Percentiles rank a stretch among this genome's conserved stretches.
Evolutionary conservation across 2,888 invertebrate genomes (phyloP).

Genomic region (Hydrotaea diabolus): DNA sequence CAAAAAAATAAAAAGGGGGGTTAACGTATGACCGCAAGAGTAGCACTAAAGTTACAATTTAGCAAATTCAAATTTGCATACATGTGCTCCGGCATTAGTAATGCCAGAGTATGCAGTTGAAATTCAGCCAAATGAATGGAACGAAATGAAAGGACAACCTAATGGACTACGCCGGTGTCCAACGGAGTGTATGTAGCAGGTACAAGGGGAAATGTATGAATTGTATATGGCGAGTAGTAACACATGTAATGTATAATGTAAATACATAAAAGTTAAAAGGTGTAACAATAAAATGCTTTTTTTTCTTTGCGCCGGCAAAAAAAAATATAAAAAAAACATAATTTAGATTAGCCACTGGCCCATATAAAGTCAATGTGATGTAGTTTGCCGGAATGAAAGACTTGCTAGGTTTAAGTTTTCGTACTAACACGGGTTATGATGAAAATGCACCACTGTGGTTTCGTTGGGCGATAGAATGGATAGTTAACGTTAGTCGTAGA

Average conservation of each 20-base stretch:
- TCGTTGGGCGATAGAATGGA: too few species aligned
- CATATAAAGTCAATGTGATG: constrained; percentile 15
- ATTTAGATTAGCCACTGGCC: constrained; percentile 40
- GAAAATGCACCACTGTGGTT: too few species aligned
- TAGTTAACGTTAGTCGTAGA: too few species aligned
- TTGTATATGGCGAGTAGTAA: constrained; percentile 36
- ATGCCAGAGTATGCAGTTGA: neutral
- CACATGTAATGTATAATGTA: constrained; percentile 59
- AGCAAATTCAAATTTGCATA: constrained; percentile 38
- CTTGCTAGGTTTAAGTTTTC: constrained; percentile 20
- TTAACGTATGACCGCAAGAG: constrained; percentile 55
- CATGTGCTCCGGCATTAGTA: neutral
- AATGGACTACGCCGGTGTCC: constrained; percentile 24
- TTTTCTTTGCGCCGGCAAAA: constrained; percentile 9
- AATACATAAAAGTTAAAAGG: constrained; percentile 63
- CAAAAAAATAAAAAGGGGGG: constrained; percentile 28
- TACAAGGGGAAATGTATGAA: constrained; percentile 28
- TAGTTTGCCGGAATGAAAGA: neutral
- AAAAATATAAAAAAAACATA: constrained; percentile 29
- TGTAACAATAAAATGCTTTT: constrained; percentile 61
- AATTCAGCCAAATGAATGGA: neutral
- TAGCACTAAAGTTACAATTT: constrained; percentile 54
- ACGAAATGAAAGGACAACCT: neutral
- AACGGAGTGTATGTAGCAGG: neutral
- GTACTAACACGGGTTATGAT: neutral